Base-by-base conservation (phyloP, 2,888 invertebrate species). In the Lapara coniferarum region DNA sequence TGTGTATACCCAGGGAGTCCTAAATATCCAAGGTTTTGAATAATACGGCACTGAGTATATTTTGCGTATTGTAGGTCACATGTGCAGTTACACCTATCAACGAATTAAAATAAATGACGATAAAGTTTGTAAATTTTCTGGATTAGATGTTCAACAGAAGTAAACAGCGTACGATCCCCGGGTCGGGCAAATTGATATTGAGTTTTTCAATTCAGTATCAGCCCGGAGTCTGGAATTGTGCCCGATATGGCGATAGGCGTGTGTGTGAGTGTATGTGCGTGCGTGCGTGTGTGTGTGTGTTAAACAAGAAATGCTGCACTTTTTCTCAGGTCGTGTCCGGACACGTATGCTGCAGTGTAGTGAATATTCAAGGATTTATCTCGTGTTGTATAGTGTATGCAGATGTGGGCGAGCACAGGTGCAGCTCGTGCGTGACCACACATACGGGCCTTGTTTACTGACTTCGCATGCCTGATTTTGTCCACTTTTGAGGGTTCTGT, bases 311-410 rank as follows among this genome's bases (percentile, higher is more conserved):
- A 49, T 2, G n/a, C 49, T 16, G 53, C 10, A 46, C 14, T 10
- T 63, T 63, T 59, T 63, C 12, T 19, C 14, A 13, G 12, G 6
- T 13, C 19, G 19, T 19, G 63, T 63, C 63, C 63, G 10, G 49
- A 46, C 63, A 63, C 63, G 49, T 63, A 49, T 16, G 19, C 16
- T 63, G 7, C 8, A 19, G 49, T 63, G 63, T 63, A 49, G 55
- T 67, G 55, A 67, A 67, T 67, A 56, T 56, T 67, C 67, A 55
- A 44, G 30, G 67, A 67, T 67, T 67, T 46, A 53, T 53, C 44
- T 66, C 37, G 53, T 16, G 53, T 53, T 66, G 44, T 55, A 25
- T 67, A 67, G 55, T 55, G 63, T 67, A 67, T 56, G 67, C 67
- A 67, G 56, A 67, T 67, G 67, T 30, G n/a, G 25, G 2, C 0